Evolutionary conservation across 2,113 vertebrate genomes (phyloP).

Genomic region (Platichthys flesus): DNA sequence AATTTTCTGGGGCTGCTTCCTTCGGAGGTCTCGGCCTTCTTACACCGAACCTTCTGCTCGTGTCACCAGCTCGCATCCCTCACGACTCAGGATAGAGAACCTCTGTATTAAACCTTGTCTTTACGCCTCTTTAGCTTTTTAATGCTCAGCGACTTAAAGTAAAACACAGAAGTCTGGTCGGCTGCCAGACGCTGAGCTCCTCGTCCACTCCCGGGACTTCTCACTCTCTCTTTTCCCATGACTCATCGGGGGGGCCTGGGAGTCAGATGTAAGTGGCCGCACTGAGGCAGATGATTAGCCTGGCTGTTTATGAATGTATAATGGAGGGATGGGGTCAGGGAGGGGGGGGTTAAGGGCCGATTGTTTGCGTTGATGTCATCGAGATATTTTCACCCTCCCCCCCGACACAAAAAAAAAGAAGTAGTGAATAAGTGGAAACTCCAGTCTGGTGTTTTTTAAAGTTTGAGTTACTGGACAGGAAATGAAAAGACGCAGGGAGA

Average conservation of each 20-base stretch:
- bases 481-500: constrained; percentile 9
- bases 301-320: constrained; percentile 36
- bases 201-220: constrained; percentile 37
- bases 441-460: constrained; percentile 1
- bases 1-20: too few relatives aligned
- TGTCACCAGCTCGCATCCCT: too few relatives aligned
- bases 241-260: constrained; percentile 45
- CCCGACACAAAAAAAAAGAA: constrained; percentile 19
- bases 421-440: neutral
- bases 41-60: too few relatives aligned
- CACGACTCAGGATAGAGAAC: too few relatives aligned
- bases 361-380: constrained; percentile 45
- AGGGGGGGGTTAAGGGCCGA: neutral
- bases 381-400: neutral
- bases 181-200: constrained; percentile 32
- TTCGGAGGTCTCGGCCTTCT: too few relatives aligned
- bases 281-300: constrained; percentile 69
- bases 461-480: constrained; percentile 29
- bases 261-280: constrained; percentile 55
- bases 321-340: constrained; percentile 1
- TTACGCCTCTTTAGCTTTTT: too few relatives aligned
- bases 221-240: constrained; percentile 68
- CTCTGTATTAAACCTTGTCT: neutral
- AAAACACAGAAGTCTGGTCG: constrained; percentile 23
- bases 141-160: neutral